Base-by-base conservation (phyloP, 30 jellyfish, hydroid and myxozoan species). In the Aurelia sp. region DNA sequence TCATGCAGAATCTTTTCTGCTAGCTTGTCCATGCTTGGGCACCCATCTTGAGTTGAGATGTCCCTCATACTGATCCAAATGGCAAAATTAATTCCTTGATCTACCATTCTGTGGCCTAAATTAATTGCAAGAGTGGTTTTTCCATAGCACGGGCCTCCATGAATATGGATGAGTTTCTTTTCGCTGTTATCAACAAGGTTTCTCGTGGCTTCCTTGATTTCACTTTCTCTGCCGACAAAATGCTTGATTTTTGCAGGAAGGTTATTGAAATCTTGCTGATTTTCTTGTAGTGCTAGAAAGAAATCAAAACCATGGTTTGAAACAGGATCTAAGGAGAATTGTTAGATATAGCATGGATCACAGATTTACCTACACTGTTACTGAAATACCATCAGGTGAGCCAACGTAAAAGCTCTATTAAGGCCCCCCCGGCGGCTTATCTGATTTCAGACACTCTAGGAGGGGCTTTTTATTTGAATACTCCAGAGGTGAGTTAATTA, bases 11-110 rank as follows among this genome's bases (percentile, higher is more conserved):
- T 74, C 20, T 48, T 52, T 11, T 18, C 59, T 31, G 85, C 85
- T 19, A 74, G 58, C 20, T 50, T 53, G 10, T 52, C 61, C 11
- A 74, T 60, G 1, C 60, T 20, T 52, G 85, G 85, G 27, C 21
- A 20, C 17, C 41, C 41, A 4, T 48, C 27, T 13, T 52, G 23
- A 44, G 3, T 44, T 6, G 85, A 21, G 6, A 74, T 23, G 60
- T 74, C 85, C 19, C 85, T 51, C 85, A 74, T 74, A 74, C 60
- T 74, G 57, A 74, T 52, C 85, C 85, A 74, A 20, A 74, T 74
- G 17, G 60, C 73, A 44, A 50, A 74, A 59, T 74, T 74, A 20
- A 21, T 62, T 22, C n/a, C 31, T 74, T 74, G n/a, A 5, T 53
- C 85, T 44, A 44, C 15, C 72, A 74, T 19, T 51, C 33, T 53